Evolutionary conservation across 2,797 vertebrate species (phyloP), one percentile per base, ranked within the genome.

Genomic region (Lacerta viridis): DNA sequence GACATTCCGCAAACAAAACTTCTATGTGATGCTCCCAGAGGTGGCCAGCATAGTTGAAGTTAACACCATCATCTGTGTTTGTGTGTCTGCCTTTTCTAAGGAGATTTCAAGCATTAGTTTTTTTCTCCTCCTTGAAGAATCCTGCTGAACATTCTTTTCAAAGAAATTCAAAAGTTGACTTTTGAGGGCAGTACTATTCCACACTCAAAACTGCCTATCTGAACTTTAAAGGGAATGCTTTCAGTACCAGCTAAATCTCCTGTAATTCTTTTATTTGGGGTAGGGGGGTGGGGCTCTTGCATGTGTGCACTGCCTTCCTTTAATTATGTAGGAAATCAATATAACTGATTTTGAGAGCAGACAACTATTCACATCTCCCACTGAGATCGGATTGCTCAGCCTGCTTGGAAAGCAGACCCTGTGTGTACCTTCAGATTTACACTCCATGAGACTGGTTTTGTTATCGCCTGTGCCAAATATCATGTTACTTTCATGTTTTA

Each of bases 321-420:
- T 87, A 88, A 74, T 10, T 2, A 4, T 13, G 43, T 7, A 91
- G 36, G 80, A 90, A 90, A 80, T 78, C n/a, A 72, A 15, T 69
- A 77, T 0, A 10, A 5, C 1, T 1, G 2, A 66, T 77, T 90
- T 88, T 50, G 82, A 69, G 29, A 84, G 2, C 1, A 20, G 7
- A 55, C 78, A 29, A 71, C 23, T 81, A 27, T 36, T 81, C 68
- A 5, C 1, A 20, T 20, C 1, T 68, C 55, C 43, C 10, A 69
- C 74, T 74, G n/a, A 84, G 0, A 2, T 55, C 17, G 41, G 9
- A 29, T 23, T 3, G 5, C 0, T 78, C 7, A 2, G 4, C 5
- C 10, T 0, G 0, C 0, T 33, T 88, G 27, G 66, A 84, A 92
- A 84, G 61, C 0, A 90, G 39, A 84, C 15, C 23, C 39, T 61